These are phyloP conservation scores for Tetrapedia diversipes DNA, from an alignment of 2,888 invertebrate species.

Conservation along the genomic window DNA sequence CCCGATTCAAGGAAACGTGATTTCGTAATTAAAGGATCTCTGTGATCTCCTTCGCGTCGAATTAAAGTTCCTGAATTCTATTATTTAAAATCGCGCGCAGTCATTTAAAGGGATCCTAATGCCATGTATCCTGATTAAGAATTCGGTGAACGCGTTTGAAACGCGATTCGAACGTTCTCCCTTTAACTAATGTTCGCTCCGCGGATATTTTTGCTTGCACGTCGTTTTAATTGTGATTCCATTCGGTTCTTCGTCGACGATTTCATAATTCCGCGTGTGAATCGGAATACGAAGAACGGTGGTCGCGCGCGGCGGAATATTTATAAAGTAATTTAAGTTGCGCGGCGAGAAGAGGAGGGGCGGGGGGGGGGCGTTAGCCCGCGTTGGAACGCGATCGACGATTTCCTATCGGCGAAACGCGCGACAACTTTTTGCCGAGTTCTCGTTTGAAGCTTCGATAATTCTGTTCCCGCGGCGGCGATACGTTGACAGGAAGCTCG, in stretches of 20 bases:
- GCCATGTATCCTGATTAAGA: too few relatives aligned
- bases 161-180: too few relatives aligned
- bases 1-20: too few relatives aligned
- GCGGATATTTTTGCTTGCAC: too few relatives aligned
- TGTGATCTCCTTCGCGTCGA: too few relatives aligned
- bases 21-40: too few relatives aligned
- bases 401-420: conserved; percentile 12
- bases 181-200: too few relatives aligned
- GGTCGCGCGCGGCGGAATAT: conserved; percentile 10
- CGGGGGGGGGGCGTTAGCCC: neutral
- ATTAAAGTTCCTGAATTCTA: too few relatives aligned
- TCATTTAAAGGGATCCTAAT: too few relatives aligned
- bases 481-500: conserved; percentile 40
- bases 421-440: conserved; percentile 16
- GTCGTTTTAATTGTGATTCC: neutral
- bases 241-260: neutral
- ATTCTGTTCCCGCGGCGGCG: conserved; percentile 24
- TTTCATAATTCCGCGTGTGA: neutral
- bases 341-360: neutral
- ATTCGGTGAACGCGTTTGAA: too few relatives aligned
- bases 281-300: neutral
- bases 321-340: conserved; percentile 50
- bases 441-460: conserved; percentile 42
- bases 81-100: too few relatives aligned
- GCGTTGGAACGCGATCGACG: conserved; percentile 32